Percentiles rank a stretch among this genome's conserved stretches.
Conservation (phyloP, 2,888 invertebrate genomes). For the Epistrophe eligans region DNA sequence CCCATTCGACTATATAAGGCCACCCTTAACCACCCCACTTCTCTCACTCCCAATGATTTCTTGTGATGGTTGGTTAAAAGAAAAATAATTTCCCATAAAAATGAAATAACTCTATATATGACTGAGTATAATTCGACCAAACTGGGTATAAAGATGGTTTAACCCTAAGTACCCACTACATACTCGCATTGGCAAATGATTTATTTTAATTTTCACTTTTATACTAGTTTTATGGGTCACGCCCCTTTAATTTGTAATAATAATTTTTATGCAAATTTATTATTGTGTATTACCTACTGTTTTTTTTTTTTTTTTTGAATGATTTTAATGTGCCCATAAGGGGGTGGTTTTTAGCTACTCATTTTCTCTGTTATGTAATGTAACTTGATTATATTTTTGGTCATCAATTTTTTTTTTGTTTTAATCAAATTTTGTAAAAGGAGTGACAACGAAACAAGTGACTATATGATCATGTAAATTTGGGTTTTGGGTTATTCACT, state of each 20-base stretch:
- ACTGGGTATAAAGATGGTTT: conserved; percentile 42
- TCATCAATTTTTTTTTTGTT: conserved; percentile 20
- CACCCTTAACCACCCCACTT: background rate
- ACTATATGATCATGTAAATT: conserved; percentile 35
- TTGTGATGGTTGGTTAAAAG: conserved; percentile 4
- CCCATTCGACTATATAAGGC: background rate
- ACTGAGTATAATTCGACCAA: conserved; percentile 42
- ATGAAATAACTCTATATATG: conserved; percentile 47
- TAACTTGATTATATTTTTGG: conserved; percentile 48
- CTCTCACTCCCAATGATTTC: background rate
- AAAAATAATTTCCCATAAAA: conserved; percentile 55
- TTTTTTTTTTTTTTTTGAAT: conserved; percentile 54
- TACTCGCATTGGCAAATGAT: conserved; percentile 57
- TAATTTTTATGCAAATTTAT: conserved; percentile 75
- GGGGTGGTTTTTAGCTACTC: conserved; percentile 17
- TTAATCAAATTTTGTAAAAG: conserved; percentile 61
- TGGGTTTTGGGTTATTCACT: conserved; percentile 47
- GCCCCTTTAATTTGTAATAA: conserved; percentile 76
- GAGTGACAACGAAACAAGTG: conserved; percentile 71
- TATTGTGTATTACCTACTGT: conserved; percentile 46
- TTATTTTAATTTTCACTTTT: conserved; percentile 74
- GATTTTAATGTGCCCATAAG: conserved; percentile 58
- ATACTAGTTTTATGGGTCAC: conserved; percentile 73
- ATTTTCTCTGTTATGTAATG: conserved; percentile 40
- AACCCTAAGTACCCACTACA: conserved; percentile 52